Percentiles rank a stretch among this genome's conserved stretches.
Conservation (phyloP, 2,113 vertebrate genomes). For the Plotosus lineatus region DNA sequence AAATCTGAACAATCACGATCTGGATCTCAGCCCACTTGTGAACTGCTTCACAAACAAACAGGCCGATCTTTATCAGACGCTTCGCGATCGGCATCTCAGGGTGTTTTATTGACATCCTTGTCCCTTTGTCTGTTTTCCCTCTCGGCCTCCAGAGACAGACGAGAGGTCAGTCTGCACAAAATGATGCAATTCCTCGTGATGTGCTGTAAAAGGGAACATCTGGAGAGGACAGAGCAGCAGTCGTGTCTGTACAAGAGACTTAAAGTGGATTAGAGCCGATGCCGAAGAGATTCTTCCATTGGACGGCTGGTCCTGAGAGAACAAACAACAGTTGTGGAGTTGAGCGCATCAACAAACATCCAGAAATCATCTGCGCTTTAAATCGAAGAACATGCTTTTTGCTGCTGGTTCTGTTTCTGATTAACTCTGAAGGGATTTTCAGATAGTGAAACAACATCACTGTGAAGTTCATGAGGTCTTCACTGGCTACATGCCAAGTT, state of each 20-base stretch:
- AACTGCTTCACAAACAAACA: slow-evolving; percentile 42
- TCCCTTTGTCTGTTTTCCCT: slow-evolving; percentile 21
- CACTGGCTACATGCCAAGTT: not conserved
- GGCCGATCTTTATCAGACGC: not conserved
- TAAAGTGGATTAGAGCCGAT: slow-evolving; percentile 12
- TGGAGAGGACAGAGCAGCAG: slow-evolving; percentile 27
- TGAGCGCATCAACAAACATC: not conserved
- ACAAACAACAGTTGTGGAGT: not conserved
- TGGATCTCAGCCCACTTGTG: slow-evolving; percentile 2
- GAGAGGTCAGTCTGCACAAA: not conserved
- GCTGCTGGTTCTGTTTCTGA: not conserved
- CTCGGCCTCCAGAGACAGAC: slow-evolving; percentile 18
- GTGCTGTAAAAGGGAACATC: slow-evolving; percentile 38
- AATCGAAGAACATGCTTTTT: not conserved
- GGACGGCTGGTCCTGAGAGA: not conserved
- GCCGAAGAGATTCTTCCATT: not conserved
- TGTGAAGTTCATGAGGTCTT: not conserved
- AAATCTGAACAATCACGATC: slow-evolving; percentile 32
- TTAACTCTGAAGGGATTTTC: not conserved
- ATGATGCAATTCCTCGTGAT: not conserved
- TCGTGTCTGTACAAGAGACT: not conserved
- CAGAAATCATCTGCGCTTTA: not conserved
- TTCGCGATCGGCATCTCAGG: slow-evolving; percentile 19
- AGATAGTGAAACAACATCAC: not conserved
- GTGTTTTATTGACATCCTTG: slow-evolving; percentile 25